Conservation (phyloP, 2,797 vertebrate species). For the Cuniculus paca region DNA sequence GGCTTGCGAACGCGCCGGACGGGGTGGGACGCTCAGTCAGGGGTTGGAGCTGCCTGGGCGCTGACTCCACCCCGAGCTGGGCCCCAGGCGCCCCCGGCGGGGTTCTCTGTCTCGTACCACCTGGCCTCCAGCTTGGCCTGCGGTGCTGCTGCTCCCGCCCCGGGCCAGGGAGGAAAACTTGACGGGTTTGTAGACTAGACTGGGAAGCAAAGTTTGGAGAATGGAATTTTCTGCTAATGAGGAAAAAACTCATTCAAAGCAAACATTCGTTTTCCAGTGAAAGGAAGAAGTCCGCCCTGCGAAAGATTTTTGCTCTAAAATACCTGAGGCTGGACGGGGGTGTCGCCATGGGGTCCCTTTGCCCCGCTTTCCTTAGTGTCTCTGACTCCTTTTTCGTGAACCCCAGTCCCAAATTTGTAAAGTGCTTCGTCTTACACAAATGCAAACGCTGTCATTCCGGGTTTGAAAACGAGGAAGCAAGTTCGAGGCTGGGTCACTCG, state of each 20-base stretch:
- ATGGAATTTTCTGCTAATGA: conserved; percentile 10
- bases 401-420: not conserved
- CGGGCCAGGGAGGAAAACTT: not conserved
- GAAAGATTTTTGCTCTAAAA: not conserved
- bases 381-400: not conserved
- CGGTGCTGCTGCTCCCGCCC: not conserved
- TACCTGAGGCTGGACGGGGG: not conserved
- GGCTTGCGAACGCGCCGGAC: too few relatives aligned
- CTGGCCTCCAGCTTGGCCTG: not conserved
- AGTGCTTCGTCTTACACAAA: not conserved
- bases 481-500: not conserved
- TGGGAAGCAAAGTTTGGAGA: conserved; percentile 17
- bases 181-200: conserved; percentile 1
- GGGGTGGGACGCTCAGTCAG: not conserved
- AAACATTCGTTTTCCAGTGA: not conserved
- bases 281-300: not conserved
- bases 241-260: not conserved
- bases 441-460: not conserved
- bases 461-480: conserved; percentile 59
- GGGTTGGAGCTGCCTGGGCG: rapidly evolving
- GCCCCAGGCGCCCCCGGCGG: too few relatives aligned
- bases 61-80: rapidly evolving
- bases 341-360: not conserved
- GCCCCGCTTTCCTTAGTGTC: not conserved
- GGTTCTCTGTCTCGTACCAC: rapidly evolving